phyloP scores from a whole-genome alignment of 2,888 invertebrate genomes.

The Theristus sp. region DNA sequence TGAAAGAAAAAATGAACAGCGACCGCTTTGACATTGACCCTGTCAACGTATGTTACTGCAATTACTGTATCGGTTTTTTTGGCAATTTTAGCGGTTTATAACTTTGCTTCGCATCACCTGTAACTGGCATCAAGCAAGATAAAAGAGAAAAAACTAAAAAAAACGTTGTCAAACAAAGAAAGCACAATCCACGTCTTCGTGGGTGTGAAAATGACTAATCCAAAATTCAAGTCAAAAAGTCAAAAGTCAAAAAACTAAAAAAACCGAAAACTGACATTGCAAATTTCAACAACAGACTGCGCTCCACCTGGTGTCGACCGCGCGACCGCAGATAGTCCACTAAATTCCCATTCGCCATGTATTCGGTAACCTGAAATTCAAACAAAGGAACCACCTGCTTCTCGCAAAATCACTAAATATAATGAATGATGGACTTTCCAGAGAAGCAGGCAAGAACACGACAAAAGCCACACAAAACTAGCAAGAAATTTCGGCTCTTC shows the following conservation, averaged over 20 bases:
- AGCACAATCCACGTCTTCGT: no score
- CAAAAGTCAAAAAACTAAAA: not conserved
- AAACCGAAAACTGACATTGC: slow-evolving; percentile 44
- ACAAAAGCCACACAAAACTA: not conserved
- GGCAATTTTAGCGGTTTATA: no score
- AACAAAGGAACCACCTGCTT: slow-evolving; percentile 34
- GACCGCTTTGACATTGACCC: no score
- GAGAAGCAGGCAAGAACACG: not conserved
- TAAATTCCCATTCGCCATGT: slow-evolving; percentile 93
- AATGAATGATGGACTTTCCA: no score
- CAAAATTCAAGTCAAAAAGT: no score
- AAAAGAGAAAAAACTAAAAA: no score
- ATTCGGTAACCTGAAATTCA: slow-evolving; percentile 63
- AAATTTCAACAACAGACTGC: slow-evolving; percentile 87
- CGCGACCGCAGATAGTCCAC: slow-evolving; percentile 91
- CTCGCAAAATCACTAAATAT: not conserved
- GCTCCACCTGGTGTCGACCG: slow-evolving; percentile 83
- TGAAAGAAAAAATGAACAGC: no score
- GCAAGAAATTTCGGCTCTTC: no score
- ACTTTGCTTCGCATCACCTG: not conserved
- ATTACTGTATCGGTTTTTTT: no score
- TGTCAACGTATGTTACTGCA: no score
- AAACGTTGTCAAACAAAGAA: no score
- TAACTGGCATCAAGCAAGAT: not conserved
- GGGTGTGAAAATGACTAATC: no score